phyloP scores from a whole-genome alignment of 2,797 vertebrate species.

The Ptychadena robeensis region DNA sequence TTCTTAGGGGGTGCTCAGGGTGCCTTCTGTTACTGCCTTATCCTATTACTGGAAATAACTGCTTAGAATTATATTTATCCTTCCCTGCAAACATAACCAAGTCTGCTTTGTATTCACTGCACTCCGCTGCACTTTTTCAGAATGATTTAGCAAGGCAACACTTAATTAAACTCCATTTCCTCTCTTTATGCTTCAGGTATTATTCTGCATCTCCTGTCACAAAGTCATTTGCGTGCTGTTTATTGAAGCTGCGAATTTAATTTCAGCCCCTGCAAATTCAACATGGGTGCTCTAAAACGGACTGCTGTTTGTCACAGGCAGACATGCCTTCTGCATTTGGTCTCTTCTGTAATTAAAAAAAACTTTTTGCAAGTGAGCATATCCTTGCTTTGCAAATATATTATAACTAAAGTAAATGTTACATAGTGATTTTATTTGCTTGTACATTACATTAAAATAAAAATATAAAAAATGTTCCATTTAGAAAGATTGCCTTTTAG shows the following conservation, averaged over 20 bases:
- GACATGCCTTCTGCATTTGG: conserved; percentile 43
- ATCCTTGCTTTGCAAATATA: background rate
- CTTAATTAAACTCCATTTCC: conserved; percentile 77
- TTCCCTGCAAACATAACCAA: conserved; percentile 10
- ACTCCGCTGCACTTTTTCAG: conserved; percentile 57
- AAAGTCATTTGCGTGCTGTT: conserved; percentile 73
- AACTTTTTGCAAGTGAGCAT: background rate
- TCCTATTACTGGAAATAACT: background rate
- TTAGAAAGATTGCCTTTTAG: too few relatives aligned
- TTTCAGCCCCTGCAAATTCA: conserved; percentile 61
- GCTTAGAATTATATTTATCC: conserved; percentile 1
- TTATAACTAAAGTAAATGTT: background rate
- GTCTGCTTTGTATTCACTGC: conserved; percentile 59
- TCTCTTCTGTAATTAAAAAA: conserved; percentile 4
- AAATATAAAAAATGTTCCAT: too few relatives aligned
- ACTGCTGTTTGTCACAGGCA: conserved; percentile 64
- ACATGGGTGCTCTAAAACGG: conserved; percentile 63
- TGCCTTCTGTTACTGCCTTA: too few relatives aligned
- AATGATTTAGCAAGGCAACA: conserved; percentile 72
- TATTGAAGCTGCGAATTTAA: conserved; percentile 76
- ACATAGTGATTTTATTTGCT: too few relatives aligned
- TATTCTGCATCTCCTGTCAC: conserved; percentile 70
- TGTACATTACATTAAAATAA: too few relatives aligned
- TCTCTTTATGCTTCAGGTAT: conserved; percentile 73
- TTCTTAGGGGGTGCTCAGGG: too few relatives aligned